Conservation (phyloP, 2,888 invertebrate genomes). For the Leptinotarsa rubiginosa region DNA sequence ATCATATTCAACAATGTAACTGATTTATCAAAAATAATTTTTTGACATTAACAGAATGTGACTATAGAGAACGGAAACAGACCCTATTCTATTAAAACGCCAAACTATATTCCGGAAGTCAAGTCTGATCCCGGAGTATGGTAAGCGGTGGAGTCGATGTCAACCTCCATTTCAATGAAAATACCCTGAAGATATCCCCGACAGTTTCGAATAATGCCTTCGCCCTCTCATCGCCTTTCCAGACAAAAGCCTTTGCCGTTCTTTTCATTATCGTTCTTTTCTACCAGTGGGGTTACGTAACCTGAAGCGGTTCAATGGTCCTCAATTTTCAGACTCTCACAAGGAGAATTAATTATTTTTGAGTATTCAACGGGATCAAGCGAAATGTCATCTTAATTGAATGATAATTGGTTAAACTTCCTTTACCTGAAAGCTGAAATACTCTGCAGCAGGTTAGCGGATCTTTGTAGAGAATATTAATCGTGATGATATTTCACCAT, state of each 20-base stretch:
- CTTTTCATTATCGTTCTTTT: conserved; percentile 16
- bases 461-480: not conserved
- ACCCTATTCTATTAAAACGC: not conserved
- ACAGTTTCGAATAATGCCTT: conserved; percentile 7
- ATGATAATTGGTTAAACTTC: conserved; percentile 7
- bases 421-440: conserved; percentile 4
- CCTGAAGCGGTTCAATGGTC: conserved; percentile 4
- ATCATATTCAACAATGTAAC: too few relatives aligned
- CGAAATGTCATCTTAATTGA: conserved; percentile 14
- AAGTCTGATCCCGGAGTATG: not conserved
- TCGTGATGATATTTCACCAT: not conserved
- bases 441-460: not conserved
- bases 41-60: too few relatives aligned
- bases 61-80: not conserved
- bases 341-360: conserved; percentile 11
- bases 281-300: conserved; percentile 3
- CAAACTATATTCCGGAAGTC: not conserved
- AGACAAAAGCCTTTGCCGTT: conserved; percentile 10
- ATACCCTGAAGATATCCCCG: conserved; percentile 14
- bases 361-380: not conserved
- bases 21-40: too few relatives aligned
- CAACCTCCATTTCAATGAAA: conserved; percentile 7
- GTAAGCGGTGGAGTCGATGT: conserved; percentile 1
- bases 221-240: not conserved
- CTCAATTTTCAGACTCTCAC: conserved; percentile 4